Evolutionary conservation across 2,797 vertebrate genomes (phyloP).

Genomic region (Manis pentadactyla): DNA sequence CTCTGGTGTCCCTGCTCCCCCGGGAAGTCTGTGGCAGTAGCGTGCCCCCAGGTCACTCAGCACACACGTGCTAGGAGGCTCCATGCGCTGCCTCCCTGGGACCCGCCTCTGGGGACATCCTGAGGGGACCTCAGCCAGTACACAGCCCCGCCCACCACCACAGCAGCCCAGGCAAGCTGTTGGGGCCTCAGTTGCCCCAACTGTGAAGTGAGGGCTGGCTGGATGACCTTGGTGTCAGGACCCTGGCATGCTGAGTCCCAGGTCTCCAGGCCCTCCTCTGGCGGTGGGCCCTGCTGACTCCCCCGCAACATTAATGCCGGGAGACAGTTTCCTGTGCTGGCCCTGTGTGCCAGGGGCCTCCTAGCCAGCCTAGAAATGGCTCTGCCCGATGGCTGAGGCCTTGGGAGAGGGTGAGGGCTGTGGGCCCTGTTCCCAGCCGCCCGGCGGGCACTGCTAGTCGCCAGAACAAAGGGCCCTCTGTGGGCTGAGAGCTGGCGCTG

Average conservation of each 20-base stretch:
- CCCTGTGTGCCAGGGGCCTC: constrained; percentile 67
- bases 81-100: neutral
- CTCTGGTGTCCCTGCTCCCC: neutral
- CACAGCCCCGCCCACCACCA: too few species aligned
- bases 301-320: neutral
- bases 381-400: constrained; percentile 69
- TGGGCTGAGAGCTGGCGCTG: constrained; percentile 77
- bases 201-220: neutral
- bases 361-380: constrained; percentile 73
- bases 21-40: neutral
- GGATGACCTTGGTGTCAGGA: neutral
- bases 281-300: neutral
- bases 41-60: neutral
- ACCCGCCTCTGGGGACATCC: neutral
- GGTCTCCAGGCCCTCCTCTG: neutral
- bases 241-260: neutral
- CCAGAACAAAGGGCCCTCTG: constrained; percentile 87
- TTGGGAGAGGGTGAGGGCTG: constrained; percentile 76
- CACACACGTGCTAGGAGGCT: accelerated
- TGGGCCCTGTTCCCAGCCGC: constrained; percentile 81
- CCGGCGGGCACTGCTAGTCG: constrained; percentile 86
- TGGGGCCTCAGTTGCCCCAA: neutral
- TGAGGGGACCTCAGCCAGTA: neutral
- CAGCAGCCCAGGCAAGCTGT: neutral
- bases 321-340: constrained; percentile 58